Base-by-base conservation (phyloP, 2,797 vertebrate species). In the Heteromormyrus szaboi region DNA sequence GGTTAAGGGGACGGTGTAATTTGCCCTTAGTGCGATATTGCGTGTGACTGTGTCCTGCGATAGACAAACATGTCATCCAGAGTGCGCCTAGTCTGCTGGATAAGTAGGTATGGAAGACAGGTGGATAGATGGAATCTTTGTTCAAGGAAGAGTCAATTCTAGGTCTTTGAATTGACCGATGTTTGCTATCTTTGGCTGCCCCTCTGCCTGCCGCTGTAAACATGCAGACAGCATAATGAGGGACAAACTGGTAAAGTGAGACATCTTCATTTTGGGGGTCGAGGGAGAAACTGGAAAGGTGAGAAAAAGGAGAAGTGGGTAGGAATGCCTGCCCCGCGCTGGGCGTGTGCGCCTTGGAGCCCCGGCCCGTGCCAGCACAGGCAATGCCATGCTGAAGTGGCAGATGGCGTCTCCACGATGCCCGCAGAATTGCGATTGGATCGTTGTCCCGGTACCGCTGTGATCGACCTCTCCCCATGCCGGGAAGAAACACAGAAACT, bases 401-500 rank as follows among this genome's bases (percentile, higher is more conserved):
- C 79, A 83, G 51, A 88, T 37, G 53, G 51, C 89, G 91, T 33
- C 72, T 81, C 46, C 0, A 89, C 41, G 89, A 93, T 90, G 89
- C 88, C 90, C 79, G 89, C 90, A 91, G 91, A 93, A 91, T 93
- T 92, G 91, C 92, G 93, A 94, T 93, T 92, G 90, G 92, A 92
- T 94, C 91, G 91, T 90, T 91, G 59, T 90, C 79, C 56, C 44
- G 89, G 90, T 91, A 89, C 85, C 86, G 81, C 91, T 86, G 91
- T 91, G 92, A 92, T 89, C 94, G 93, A 94, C 93, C 93, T 94
- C 68, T 91, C 93, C 93, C 87, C 48, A 87, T 88, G 91, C 91
- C 9, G 91, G 91, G 90, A 90, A 91, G 89, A 84, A 87, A 89
- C 91, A 87, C 87, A 90, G 92, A 94, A 92, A 93, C 92, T 90